A percentile compares a stretch with the other conserved stretches of the same genome.
Conservation (phyloP, 2,888 invertebrate species). For the Drosophila mercatorum region DNA sequence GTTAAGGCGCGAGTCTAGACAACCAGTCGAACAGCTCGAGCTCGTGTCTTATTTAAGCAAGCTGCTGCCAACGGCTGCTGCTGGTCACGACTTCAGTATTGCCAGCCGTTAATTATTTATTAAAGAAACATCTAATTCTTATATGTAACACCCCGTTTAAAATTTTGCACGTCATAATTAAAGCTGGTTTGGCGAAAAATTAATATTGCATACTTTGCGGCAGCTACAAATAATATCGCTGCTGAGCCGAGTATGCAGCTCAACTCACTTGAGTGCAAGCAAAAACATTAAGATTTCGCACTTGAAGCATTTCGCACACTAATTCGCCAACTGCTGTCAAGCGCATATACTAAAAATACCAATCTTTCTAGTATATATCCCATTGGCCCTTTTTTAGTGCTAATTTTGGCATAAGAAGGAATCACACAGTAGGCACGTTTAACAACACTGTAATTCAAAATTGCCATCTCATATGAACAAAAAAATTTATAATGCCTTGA, state of each 20-base stretch:
- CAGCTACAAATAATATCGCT: background rate
- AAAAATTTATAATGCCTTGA: background rate
- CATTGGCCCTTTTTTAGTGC: background rate
- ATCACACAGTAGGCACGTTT: constrained; percentile 3
- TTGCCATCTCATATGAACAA: constrained; percentile 38
- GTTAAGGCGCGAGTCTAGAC: background rate
- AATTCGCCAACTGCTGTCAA: background rate
- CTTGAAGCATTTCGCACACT: background rate
- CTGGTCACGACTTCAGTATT: background rate
- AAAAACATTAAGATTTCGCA: background rate
- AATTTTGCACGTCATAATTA: background rate
- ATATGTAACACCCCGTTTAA: too few species aligned
- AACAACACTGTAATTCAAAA: constrained; percentile 38
- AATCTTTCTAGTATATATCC: background rate
- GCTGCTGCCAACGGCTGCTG: background rate
- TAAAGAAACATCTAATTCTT: background rate
- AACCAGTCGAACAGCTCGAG: background rate
- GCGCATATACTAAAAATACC: background rate
- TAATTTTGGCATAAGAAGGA: background rate
- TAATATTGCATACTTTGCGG: constrained; percentile 31
- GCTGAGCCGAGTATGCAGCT: constrained; percentile 23
- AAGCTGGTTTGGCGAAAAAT: background rate
- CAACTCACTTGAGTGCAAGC: background rate
- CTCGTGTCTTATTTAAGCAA: too few species aligned
- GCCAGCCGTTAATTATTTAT: background rate